These are phyloP conservation scores for Magallana nippona DNA, from an alignment of 2,888 invertebrate genomes.

Conservation along the genomic window DNA sequence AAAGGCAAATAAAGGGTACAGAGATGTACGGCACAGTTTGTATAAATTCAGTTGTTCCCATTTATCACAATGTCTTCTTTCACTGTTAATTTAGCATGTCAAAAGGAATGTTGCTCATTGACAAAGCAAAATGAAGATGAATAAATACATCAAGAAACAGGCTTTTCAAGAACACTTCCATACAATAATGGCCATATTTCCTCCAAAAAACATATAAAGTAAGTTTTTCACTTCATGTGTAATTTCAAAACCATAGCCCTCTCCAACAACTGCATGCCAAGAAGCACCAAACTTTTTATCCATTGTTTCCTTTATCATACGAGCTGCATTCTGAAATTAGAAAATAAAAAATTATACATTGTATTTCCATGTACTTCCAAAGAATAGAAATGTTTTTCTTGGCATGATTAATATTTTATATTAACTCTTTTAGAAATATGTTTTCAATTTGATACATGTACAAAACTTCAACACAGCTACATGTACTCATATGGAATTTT, in stretches of 20 bases:
- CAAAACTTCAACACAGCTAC: too few species aligned
- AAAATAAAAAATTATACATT: too few species aligned
- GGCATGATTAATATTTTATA: too few species aligned
- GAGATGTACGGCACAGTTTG: background rate
- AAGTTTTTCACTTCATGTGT: conserved; percentile 90
- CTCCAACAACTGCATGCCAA: conserved; percentile 97
- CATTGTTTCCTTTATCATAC: conserved; percentile 95
- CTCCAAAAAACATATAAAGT: conserved; percentile 86
- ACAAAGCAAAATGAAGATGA: conserved; percentile 9
- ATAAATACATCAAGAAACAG: background rate
- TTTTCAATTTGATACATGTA: too few species aligned
- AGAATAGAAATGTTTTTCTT: background rate
- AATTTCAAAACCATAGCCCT: conserved; percentile 95
- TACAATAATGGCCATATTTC: conserved; percentile 91
- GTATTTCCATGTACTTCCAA: too few species aligned
- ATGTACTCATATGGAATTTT: too few species aligned
- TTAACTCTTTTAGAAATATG: too few species aligned
- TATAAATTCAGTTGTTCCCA: background rate
- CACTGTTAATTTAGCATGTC: background rate
- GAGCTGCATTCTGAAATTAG: conserved; percentile 89
- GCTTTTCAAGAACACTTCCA: conserved; percentile 89
- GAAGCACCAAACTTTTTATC: conserved; percentile 97
- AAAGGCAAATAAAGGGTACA: background rate
- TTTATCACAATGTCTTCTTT: background rate
- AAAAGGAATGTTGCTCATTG: background rate